Base-by-base conservation (phyloP, 2,113 vertebrate species). In the Epinephelus cyanopodus region DNA sequence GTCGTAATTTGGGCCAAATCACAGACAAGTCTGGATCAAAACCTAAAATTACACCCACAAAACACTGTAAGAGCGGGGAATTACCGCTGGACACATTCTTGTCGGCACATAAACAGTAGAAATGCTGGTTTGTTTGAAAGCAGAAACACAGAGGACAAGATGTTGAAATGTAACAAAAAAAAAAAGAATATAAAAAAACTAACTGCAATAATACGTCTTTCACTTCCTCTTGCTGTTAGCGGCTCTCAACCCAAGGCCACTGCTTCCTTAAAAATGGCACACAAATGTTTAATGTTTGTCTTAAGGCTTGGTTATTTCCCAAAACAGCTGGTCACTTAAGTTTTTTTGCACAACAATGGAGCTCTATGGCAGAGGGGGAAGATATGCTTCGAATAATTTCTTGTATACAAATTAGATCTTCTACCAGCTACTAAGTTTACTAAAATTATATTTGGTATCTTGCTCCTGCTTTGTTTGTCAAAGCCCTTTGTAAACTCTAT, bases 1-100 rank as follows among this genome's bases (percentile, higher is more conserved):
- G 23, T 65, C 63, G 50, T 1, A 11, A 65, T 25, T 39, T 25
- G 5, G 3, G 23, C 62, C 14, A 69, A 58, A 74, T 52, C 21
- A 13, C 33, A n/a, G 14, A 54, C 5, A n/a, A 58, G 45, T 57
- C 56, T 77, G 67, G 48, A 72, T 60, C 21, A n/a, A 42, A 53
- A 66, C 37, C 61, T 54, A 50, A 45, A 63, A 39, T 73, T 45
- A 79, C 25, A 37, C 12, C 66, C 50, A 70, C 3, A 2, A 61
- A 42, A 33, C 67, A 7, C 52, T 5, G 42, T 2, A 19, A 42
- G 56, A 74, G 29, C 7, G 13, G 6, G 27, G 29, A 60, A 61
- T 25, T 47, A 67, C 60, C 17, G 14, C 3, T 14, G 17, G 17
- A 39, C 39, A 47, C 37, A 17, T 47, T 52, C 37, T 48, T 15